Evolutionary conservation across 2,113 vertebrate genomes (phyloP), one percentile per base, ranked within the genome.

Genomic region (Eulemur rufifrons): DNA sequence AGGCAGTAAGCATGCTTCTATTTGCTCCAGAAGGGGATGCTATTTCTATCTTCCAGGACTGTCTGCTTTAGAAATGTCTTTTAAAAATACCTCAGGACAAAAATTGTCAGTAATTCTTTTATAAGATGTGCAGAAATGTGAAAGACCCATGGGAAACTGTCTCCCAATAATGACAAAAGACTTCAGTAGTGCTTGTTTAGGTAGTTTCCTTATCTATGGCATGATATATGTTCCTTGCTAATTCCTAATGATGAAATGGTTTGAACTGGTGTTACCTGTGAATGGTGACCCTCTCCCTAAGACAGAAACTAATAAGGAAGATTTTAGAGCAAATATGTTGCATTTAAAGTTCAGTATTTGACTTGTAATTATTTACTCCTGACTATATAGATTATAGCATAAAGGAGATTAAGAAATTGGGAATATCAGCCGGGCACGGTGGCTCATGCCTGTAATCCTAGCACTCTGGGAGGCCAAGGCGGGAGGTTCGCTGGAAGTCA

Each of bases 71-170:
- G 6, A 94, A 50, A 80, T 5, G 47, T 71, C 15, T 92, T 63
- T 82, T 56, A 5, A 78, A 95, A 95, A 52, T 68, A 95, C 9
- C 71, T 93, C 27, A 76, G 82, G 78, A 66, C n/a, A 86, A 82
- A 93, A 85, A 8, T 14, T 83, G 34, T 76, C 37, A 81, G 21
- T n/a, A 29, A 64, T 89, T 89, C 18, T 88, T 90, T 85, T 34
- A 66, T 81, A 59, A 78, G 6, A 76, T 92, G 64, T 66, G 12
- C 64, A 97, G 74, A 86, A 82, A 91, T 86, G 34, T 95, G 37
- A 95, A 34, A 83, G 25, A 82, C 27, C 34, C 27, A 3, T 47
- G 34, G 7, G 83, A 82, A 85, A 95, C 76, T 92, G 47, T 59
- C 18, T 91, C 32, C 32, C 25, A 91, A 32, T 50, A 69, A 39